phyloP scores from a whole-genome alignment of 2,888 invertebrate genomes.

The Heteromyza rotundicornis region DNA sequence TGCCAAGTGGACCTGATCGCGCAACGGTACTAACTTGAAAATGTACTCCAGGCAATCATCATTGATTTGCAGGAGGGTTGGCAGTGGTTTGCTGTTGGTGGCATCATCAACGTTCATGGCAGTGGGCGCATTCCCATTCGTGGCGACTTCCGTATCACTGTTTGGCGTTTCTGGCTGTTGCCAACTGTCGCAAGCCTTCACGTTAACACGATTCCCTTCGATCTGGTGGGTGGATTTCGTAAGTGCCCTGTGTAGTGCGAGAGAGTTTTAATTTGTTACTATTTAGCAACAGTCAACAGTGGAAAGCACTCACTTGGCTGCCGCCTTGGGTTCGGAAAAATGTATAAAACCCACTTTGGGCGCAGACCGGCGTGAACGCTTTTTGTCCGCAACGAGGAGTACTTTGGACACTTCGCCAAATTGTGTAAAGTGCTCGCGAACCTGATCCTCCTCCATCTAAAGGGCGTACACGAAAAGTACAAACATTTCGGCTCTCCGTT shows the following conservation, averaged over 20 bases:
- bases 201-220: slow-evolving; percentile 9
- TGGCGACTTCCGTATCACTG: neutral
- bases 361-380: neutral
- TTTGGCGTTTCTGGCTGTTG: slow-evolving; percentile 19
- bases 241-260: slow-evolving; percentile 14
- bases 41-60: slow-evolving; percentile 30
- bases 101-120: neutral
- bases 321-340: neutral
- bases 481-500: neutral
- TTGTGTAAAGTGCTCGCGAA: neutral
- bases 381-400: neutral
- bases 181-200: slow-evolving; percentile 29
- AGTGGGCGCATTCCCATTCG: neutral
- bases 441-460: neutral
- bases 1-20: slow-evolving; percentile 26
- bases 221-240: slow-evolving; percentile 12
- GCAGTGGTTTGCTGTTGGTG: neutral
- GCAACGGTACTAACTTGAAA: slow-evolving; percentile 16
- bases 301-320: neutral
- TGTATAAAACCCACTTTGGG: neutral
- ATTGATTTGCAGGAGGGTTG: slow-evolving; percentile 15
- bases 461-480: neutral
- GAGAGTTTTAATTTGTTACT: neutral
- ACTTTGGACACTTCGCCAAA: neutral
- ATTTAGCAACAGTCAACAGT: neutral